phyloP scores from a whole-genome alignment of 2,113 vertebrate genomes.

The Fregetta grallaria region DNA sequence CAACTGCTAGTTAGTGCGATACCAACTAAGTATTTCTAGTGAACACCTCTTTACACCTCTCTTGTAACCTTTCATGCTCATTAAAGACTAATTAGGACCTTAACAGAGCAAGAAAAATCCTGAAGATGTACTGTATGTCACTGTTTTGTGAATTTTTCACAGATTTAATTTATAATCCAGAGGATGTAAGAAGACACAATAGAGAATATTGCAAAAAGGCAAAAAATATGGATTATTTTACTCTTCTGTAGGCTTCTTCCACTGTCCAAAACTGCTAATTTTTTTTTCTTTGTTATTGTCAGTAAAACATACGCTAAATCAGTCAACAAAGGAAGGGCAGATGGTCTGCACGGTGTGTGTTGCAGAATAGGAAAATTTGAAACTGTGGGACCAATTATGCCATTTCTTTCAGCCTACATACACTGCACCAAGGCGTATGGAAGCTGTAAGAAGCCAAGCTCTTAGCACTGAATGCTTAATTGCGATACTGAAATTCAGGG shows the following conservation, averaged over 20 bases:
- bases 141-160: background rate
- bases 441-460: background rate
- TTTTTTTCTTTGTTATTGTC: background rate
- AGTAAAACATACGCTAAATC: background rate
- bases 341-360: background rate
- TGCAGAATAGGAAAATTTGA: background rate
- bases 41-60: background rate
- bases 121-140: background rate
- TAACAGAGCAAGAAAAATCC: background rate
- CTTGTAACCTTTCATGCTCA: background rate
- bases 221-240: background rate
- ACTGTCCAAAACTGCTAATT: background rate
- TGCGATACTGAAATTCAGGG: background rate
- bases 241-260: background rate
- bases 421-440: background rate
- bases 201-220: background rate
- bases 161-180: background rate
- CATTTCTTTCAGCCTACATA: background rate
- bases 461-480: background rate
- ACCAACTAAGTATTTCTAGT: background rate
- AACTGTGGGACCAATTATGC: background rate
- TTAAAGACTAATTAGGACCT: background rate
- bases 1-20: background rate
- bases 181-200: background rate
- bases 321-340: background rate